These are phyloP conservation scores for Mimachlamys varia DNA, from an alignment of 2,888 invertebrate species.

Conservation along the genomic window DNA sequence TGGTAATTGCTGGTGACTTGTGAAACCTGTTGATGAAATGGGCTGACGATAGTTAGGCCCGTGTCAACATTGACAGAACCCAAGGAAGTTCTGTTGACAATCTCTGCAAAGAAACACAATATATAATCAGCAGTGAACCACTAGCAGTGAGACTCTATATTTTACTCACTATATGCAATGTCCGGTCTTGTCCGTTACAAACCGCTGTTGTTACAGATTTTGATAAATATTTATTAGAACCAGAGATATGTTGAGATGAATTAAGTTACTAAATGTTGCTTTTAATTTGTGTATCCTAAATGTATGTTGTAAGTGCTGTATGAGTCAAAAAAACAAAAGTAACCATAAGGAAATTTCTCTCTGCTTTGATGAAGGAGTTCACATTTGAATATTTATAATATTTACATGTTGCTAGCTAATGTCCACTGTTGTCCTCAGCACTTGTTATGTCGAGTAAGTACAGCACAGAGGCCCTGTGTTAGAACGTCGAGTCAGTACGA, in stretches of 20 bases:
- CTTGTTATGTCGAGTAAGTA: no score
- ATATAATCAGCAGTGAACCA: background rate
- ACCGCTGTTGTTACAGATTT: conserved; percentile 20
- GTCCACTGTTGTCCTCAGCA: no score
- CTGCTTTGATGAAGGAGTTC: background rate
- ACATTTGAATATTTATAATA: background rate
- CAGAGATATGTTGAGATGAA: background rate
- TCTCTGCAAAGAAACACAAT: background rate
- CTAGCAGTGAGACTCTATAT: background rate
- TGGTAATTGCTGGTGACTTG: background rate
- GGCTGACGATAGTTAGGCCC: background rate
- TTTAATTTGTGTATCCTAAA: background rate
- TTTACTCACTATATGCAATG: background rate
- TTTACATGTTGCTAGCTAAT: no score
- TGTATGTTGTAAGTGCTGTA: background rate
- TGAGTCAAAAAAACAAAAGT: background rate
- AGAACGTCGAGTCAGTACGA: no score
- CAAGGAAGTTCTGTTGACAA: background rate
- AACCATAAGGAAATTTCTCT: background rate
- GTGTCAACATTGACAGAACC: background rate
- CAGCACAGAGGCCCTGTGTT: no score
- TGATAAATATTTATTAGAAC: conserved; percentile 13
- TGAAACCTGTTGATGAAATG: background rate
- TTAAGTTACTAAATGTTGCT: background rate
- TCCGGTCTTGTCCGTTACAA: background rate